Evolutionary conservation across 2,113 vertebrate species (phyloP).

Genomic region (Pelobates fuscus): DNA sequence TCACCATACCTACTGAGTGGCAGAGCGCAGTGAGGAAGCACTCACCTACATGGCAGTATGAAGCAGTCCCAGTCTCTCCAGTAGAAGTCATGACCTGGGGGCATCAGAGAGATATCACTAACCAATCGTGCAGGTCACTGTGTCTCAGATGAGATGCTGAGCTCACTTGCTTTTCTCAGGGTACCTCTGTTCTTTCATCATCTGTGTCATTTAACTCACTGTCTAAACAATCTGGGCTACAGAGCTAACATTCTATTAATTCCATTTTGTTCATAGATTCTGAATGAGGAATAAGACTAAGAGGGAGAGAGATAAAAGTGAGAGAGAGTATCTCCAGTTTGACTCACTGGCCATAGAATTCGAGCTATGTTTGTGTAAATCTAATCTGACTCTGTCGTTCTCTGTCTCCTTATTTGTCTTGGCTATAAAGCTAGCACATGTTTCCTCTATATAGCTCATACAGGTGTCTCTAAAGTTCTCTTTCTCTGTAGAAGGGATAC

Average conservation of each 20-base stretch:
- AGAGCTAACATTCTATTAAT: constrained; percentile 21
- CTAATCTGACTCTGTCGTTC: background rate
- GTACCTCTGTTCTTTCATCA: background rate
- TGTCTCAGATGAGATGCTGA: too few relatives aligned
- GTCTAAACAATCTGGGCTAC: background rate
- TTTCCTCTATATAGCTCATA: background rate
- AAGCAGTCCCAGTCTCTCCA: background rate
- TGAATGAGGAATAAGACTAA: too few relatives aligned
- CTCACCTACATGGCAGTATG: constrained; percentile 10
- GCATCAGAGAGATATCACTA: background rate
- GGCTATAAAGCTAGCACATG: background rate
- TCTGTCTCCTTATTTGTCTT: background rate
- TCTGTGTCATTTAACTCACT: background rate
- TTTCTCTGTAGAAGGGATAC: background rate
- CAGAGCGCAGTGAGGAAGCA: constrained; percentile 30
- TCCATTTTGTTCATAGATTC: background rate
- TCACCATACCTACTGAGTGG: constrained; percentile 13
- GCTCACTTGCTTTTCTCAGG: too few relatives aligned
- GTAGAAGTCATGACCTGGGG: constrained; percentile 18
- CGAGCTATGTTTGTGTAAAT: background rate
- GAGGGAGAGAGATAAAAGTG: too few relatives aligned
- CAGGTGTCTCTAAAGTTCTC: background rate
- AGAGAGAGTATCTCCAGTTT: background rate
- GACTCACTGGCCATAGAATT: too few relatives aligned
- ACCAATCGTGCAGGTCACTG: background rate